A percentile compares a stretch with the other conserved stretches of the same genome.
phyloP scores from a whole-genome alignment of 1,140 invertebrate genomes.

The Battus philenor region DNA sequence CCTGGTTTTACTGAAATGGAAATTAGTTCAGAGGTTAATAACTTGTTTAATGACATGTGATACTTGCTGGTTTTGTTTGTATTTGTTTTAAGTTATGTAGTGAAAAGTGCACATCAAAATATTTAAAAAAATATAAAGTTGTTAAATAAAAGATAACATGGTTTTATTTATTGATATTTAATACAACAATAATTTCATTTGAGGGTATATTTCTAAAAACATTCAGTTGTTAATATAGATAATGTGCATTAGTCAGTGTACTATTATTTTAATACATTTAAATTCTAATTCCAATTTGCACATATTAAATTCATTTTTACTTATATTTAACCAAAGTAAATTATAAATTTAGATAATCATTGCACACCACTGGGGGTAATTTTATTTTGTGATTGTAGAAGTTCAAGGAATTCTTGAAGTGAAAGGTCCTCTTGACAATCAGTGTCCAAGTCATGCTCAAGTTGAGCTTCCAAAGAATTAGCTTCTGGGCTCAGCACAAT shows the following conservation, averaged over 20 bases:
- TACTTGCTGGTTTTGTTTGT: no score
- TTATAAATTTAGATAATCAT: conserved; percentile 30
- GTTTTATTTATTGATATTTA: no score
- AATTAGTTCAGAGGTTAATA: conserved; percentile 53
- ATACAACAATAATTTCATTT: no score
- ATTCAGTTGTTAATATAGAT: no score
- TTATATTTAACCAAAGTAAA: conserved; percentile 25
- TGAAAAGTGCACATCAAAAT: no score
- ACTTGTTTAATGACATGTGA: conserved; percentile 67
- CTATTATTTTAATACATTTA: conserved; percentile 35
- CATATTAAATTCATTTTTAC: conserved; percentile 56
- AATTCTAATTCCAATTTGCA: conserved; percentile 58
- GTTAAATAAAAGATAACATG: no score
- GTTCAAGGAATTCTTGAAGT: conserved; percentile 64
- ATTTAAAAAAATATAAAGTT: no score
- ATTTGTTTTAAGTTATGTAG: no score
- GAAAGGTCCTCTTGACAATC: conserved; percentile 69
- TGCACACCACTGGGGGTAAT: conserved; percentile 50
- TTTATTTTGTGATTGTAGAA: conserved; percentile 67
- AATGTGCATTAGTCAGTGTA: conserved; percentile 23
- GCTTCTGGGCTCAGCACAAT: conserved; percentile 69
- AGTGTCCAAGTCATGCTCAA: conserved; percentile 69
- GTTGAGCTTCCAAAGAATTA: conserved; percentile 63
- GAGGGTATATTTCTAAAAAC: no score
- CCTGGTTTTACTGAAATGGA: conserved; percentile 46